Percentiles rank a stretch among this genome's conserved stretches.
Conservation (phyloP, 35 echinoderm and acorn worm genomes). For the Patiria miniata region DNA sequence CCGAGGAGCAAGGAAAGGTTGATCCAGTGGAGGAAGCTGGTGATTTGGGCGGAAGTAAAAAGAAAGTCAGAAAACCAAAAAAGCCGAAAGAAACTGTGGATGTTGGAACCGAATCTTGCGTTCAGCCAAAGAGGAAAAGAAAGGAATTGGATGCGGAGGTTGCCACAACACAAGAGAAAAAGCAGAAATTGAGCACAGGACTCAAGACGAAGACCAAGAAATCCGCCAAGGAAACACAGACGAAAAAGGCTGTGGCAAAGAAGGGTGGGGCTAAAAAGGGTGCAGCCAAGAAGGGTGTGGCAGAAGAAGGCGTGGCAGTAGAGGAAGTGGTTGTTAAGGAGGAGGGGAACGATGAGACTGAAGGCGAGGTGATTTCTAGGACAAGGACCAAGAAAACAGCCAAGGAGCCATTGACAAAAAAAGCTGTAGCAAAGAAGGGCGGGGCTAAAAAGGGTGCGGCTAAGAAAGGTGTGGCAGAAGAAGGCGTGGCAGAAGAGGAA, state of each 20-base stretch:
- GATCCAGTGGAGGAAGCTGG: not conserved
- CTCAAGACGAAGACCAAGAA: not conserved
- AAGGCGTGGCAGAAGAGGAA: constrained; percentile 21
- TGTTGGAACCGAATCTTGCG: not conserved
- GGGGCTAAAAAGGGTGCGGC: not conserved
- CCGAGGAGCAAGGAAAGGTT: not conserved
- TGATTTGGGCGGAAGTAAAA: not conserved
- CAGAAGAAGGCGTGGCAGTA: not conserved
- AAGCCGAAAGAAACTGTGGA: not conserved
- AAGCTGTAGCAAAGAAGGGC: not conserved
- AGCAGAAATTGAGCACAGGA: not conserved
- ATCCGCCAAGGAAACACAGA: not conserved
- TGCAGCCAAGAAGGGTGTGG: not conserved
- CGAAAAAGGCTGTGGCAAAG: not conserved
- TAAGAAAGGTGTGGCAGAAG: not conserved
- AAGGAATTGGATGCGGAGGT: not conserved
- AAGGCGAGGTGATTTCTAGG: not conserved
- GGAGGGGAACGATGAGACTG: constrained; percentile 12
- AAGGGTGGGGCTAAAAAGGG: not conserved
- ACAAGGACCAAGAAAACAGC: not conserved
- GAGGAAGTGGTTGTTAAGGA: not conserved
- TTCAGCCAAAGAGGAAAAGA: not conserved
- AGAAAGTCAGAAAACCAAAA: not conserved
- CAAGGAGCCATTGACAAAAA: not conserved
- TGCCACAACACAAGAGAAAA: not conserved